Evolutionary conservation across 2,888 invertebrate species (phyloP).

Genomic region (Choristoneura rosaceana): DNA sequence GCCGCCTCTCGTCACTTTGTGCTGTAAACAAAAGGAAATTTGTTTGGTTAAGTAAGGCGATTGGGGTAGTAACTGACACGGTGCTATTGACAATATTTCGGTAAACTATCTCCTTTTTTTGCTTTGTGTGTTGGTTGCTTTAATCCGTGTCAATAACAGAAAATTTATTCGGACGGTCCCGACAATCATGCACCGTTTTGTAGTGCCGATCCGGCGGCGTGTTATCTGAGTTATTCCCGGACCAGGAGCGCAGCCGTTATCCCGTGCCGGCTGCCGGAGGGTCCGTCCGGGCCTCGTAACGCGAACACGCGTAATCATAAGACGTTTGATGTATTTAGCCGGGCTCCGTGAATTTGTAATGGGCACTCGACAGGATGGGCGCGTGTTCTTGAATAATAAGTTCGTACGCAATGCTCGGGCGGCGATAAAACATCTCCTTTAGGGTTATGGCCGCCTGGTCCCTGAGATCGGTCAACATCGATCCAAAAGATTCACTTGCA

Average conservation of each 20-base stretch:
- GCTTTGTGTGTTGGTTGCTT: neutral
- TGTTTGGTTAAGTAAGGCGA: slow-evolving; percentile 8
- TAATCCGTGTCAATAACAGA: slow-evolving; percentile 3
- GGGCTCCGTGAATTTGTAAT: slow-evolving; percentile 44
- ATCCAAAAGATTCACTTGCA: slow-evolving; percentile 16
- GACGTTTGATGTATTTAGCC: slow-evolving; percentile 54
- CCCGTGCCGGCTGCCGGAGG: slow-evolving; percentile 9
- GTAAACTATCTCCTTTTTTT: neutral
- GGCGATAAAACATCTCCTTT: slow-evolving; percentile 35
- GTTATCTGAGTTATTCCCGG: slow-evolving; percentile 10
- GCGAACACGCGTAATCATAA: slow-evolving; percentile 52
- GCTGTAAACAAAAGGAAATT: neutral
- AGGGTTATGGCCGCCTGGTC: slow-evolving; percentile 28
- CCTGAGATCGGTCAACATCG: slow-evolving; percentile 29
- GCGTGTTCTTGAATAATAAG: slow-evolving; percentile 48
- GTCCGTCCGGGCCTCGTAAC: slow-evolving; percentile 46
- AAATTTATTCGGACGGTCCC: slow-evolving; percentile 12
- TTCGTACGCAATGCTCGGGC: slow-evolving; percentile 22
- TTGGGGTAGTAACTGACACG: neutral
- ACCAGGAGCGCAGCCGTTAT: slow-evolving; percentile 21
- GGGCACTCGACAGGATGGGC: slow-evolving; percentile 43
- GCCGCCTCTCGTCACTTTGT: neutral
- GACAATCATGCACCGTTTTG: slow-evolving; percentile 5
- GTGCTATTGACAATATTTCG: neutral
- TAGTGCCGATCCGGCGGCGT: neutral